Evolutionary conservation across 1,140 invertebrate genomes (phyloP).

Genomic region (Leptestheria dahalacensis): DNA sequence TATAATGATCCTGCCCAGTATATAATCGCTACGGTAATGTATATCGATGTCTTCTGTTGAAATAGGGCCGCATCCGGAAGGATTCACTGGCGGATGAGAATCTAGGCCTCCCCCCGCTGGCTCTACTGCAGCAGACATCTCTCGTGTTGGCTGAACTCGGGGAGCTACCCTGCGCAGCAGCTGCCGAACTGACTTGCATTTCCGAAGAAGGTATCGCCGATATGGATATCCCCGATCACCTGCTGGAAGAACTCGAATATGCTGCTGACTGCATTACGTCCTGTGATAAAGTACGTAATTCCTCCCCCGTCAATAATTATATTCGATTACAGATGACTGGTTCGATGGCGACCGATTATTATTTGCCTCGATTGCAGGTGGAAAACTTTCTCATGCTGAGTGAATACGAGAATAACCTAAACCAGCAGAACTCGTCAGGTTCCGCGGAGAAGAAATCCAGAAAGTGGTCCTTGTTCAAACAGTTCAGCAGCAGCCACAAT

Average conservation of each 20-base stretch:
- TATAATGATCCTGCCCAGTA: background rate
- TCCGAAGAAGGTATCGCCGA: constrained; percentile 72
- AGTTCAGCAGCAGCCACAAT: background rate
- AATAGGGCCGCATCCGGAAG: constrained; percentile 10
- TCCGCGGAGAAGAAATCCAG: background rate
- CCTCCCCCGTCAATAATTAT: constrained; percentile 16
- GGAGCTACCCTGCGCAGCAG: constrained; percentile 9
- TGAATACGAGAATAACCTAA: constrained; percentile 72
- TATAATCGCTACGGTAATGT: background rate
- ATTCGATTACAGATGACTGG: constrained; percentile 18
- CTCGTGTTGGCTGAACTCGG: constrained; percentile 15
- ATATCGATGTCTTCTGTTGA: background rate
- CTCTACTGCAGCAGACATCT: constrained; percentile 15
- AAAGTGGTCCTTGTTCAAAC: constrained; percentile 11
- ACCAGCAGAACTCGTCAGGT: constrained; percentile 22
- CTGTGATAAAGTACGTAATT: constrained; percentile 63
- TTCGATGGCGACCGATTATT: too few species aligned
- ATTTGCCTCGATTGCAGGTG: constrained; percentile 29
- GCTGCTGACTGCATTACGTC: constrained; percentile 67
- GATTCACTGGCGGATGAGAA: constrained; percentile 16
- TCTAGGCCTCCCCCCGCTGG: constrained; percentile 5
- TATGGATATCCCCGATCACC: constrained; percentile 44
- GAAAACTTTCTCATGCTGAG: constrained; percentile 74
- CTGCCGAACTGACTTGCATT: constrained; percentile 64
- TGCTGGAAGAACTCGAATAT: constrained; percentile 63